These are phyloP conservation scores for Serrognathus titanus DNA, from an alignment of 2,888 invertebrate species.

Conservation along the genomic window DNA sequence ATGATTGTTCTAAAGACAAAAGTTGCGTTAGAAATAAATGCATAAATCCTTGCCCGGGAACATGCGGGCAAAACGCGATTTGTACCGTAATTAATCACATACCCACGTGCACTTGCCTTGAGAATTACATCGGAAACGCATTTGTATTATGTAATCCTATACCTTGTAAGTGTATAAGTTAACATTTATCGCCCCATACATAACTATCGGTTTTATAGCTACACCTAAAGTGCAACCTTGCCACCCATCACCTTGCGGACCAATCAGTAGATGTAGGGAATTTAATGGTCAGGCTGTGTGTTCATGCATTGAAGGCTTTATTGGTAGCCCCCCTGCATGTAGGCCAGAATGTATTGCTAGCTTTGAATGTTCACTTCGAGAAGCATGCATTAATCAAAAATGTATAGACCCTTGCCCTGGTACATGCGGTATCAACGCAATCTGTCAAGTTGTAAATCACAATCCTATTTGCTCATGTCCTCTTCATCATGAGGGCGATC, in stretches of 20 bases:
- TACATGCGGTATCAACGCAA: slow-evolving; percentile 55
- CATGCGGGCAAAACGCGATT: slow-evolving; percentile 71
- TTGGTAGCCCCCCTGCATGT: slow-evolving; percentile 53
- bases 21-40: slow-evolving; percentile 71
- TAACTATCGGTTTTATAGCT: slow-evolving; percentile 33
- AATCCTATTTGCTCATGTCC: slow-evolving; percentile 59
- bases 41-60: slow-evolving; percentile 68
- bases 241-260: slow-evolving; percentile 68
- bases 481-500: slow-evolving; percentile 53
- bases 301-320: slow-evolving; percentile 51
- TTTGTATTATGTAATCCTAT: slow-evolving; percentile 62
- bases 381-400: slow-evolving; percentile 55
- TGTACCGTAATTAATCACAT: slow-evolving; percentile 74
- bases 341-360: slow-evolving; percentile 54
- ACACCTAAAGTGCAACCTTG: slow-evolving; percentile 58
- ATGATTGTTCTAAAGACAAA: slow-evolving; percentile 66
- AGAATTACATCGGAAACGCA: slow-evolving; percentile 68
- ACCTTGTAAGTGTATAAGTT: slow-evolving; percentile 49
- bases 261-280: slow-evolving; percentile 65
- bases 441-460: slow-evolving; percentile 57
- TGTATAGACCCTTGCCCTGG: slow-evolving; percentile 56
- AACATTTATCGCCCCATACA: neutral
- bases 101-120: slow-evolving; percentile 73
- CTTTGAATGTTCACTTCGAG: slow-evolving; percentile 54
- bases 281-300: slow-evolving; percentile 58